Evolutionary conservation across 2,113 vertebrate genomes (phyloP), one percentile per base, ranked within the genome.

Genomic region (Heterotilapia buettikoferi): DNA sequence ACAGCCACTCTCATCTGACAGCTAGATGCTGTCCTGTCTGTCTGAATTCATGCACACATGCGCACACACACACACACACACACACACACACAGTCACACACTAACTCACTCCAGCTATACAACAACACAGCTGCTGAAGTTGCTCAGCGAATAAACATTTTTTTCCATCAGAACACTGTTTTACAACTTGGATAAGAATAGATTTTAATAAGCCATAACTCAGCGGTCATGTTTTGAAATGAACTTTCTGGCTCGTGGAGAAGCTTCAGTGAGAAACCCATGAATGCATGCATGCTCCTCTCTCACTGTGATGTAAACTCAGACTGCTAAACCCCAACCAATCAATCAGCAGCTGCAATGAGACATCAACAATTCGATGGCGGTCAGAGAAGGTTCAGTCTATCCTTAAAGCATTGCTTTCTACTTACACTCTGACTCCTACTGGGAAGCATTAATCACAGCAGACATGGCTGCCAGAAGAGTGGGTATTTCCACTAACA

Each of bases 381-480:
- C 80, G 76, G 71, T 89, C 54, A 6, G 18, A 56, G 21, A 81
- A 57, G 33, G 50, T 88, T 88, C 31, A 59, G 66, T 52, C 2
- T 36, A 2, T 26, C 56, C 85, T 90, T 56, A 83, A 56, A 84
- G 36, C 82, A 21, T 83, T 40, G 63, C 66, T 14, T 29, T 45
- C 54, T 54, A 90, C 71, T 59, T 45, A 19, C 18, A 80, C 61
- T 84, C 52, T 81, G 79, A 88, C 33, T 38, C 80, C 63, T 54
- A 71, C 83, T 86, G 86, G 78, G 71, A 81, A 56, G 81, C 57
- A 83, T 92, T 82, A 78, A 92, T 90, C 90, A 88, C 81, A 84
- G 85, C 56, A 82, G 71, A 91, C 84, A 10, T 36, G 38, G 78
- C 53, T 83, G 86, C 82, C 81, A 85, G 53, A 81, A 54, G 68